A percentile compares a stretch with the other conserved stretches of the same genome.
These are phyloP conservation scores for Kradibia gibbosae DNA, from an alignment of 1,140 invertebrate species.

Conservation along the genomic window DNA sequence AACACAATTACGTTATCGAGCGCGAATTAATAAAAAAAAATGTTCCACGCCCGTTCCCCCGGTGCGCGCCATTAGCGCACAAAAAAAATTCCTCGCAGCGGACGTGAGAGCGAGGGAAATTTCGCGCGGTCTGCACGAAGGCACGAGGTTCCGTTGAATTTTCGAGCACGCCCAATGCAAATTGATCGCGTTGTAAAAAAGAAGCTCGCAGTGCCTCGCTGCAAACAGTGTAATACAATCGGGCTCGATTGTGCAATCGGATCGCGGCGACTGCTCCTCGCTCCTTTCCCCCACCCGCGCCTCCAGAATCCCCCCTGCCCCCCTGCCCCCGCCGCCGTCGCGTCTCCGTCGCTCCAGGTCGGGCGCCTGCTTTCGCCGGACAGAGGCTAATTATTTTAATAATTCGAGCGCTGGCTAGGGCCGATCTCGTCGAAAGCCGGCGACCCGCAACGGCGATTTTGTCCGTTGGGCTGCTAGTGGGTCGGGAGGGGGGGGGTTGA, in stretches of 20 bases:
- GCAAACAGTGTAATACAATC: conserved; percentile 3
- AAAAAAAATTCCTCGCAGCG: neutral
- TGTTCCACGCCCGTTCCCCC: no score
- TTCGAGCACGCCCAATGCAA: neutral
- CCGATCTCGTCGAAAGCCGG: no score
- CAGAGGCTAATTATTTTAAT: conserved; percentile 3
- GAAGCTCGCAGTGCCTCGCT: neutral
- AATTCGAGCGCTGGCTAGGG: neutral
- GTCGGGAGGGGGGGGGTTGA: neutral
- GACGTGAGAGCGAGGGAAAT: neutral
- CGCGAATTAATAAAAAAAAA: no score
- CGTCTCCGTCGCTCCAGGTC: no score
- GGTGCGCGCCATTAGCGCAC: no score
- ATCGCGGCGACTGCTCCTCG: neutral
- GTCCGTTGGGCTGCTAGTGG: no score
- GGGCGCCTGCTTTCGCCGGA: neutral
- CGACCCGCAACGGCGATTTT: no score
- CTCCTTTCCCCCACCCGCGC: no score
- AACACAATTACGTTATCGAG: no score
- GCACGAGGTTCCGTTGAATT: neutral
- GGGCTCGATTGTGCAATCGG: neutral
- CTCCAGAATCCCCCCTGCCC: no score
- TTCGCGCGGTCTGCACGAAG: neutral
- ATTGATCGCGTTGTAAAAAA: neutral
- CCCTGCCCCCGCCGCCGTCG: no score